These are phyloP conservation scores for Drosophila kanekoi DNA, from an alignment of 2,888 invertebrate species.

Conservation along the genomic window DNA sequence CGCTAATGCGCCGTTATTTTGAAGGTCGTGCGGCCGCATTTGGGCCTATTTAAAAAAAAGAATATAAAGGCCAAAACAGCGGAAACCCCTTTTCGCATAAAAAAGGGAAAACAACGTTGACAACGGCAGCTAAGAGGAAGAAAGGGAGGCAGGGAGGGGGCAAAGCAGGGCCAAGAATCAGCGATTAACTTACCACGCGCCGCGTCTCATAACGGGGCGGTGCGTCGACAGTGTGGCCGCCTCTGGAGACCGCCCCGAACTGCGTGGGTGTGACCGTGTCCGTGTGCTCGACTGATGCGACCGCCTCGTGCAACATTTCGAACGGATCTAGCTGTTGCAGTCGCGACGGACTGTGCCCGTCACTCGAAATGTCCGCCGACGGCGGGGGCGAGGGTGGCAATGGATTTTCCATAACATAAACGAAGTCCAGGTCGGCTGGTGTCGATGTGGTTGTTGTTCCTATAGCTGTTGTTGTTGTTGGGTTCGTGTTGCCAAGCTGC, in stretches of 20 bases:
- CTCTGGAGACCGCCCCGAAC: conserved; percentile 28
- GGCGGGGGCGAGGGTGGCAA: conserved; percentile 68
- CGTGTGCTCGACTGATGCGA: conserved; percentile 14
- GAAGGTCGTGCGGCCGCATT: conserved; percentile 67
- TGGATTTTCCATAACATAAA: conserved; percentile 74
- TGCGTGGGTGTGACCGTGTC: conserved; percentile 3
- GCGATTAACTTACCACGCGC: conserved; percentile 73
- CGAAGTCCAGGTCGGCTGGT: conserved; percentile 66
- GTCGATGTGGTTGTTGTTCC: conserved; percentile 23
- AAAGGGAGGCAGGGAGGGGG: neutral
- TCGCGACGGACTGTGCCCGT: conserved; percentile 44
- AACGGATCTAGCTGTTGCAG: conserved; percentile 64
- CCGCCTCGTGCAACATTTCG: conserved; percentile 54
- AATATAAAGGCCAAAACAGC: conserved; percentile 41
- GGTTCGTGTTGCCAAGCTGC: conserved; percentile 37
- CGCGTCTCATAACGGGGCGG: conserved; percentile 70
- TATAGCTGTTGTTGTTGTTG: conserved; percentile 24
- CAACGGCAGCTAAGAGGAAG: conserved; percentile 33
- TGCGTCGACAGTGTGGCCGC: conserved; percentile 17
- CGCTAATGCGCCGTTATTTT: conserved; percentile 67
- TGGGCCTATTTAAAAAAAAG: conserved; percentile 47
- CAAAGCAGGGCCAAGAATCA: conserved; percentile 28
- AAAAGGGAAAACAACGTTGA: conserved; percentile 32
- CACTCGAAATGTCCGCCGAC: conserved; percentile 55
- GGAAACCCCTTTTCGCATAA: conserved; percentile 65